phyloP scores from a whole-genome alignment of 2,797 vertebrate species.

The Chiroxiphia lanceolata region DNA sequence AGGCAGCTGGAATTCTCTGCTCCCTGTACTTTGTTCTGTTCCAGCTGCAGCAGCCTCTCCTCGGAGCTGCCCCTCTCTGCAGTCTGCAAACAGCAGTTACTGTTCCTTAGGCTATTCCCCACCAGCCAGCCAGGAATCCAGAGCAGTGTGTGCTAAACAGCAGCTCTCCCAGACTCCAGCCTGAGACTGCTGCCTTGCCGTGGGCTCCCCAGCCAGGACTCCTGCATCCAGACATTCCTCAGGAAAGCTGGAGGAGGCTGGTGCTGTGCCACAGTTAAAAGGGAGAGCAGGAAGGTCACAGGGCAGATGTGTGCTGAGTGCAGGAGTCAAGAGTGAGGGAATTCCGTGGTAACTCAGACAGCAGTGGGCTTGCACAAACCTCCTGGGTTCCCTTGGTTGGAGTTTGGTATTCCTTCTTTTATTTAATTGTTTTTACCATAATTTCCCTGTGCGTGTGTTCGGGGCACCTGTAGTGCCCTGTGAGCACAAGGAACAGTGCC shows the following conservation, averaged over 20 bases:
- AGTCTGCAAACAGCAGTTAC: neutral
- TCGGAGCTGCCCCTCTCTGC: neutral
- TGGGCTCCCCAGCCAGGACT: neutral
- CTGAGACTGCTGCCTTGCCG: neutral
- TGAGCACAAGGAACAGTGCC: neutral
- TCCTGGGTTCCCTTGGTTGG: neutral
- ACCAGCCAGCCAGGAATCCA: neutral
- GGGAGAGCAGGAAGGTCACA: neutral
- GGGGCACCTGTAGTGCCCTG: neutral
- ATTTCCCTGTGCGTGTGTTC: neutral
- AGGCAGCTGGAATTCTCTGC: neutral
- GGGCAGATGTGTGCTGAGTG: neutral
- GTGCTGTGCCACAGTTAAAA: neutral
- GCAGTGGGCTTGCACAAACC: neutral
- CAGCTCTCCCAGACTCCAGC: neutral
- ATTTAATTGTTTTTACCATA: neutral
- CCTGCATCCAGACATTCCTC: neutral
- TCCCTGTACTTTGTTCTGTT: neutral
- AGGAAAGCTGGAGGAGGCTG: neutral
- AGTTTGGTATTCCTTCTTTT: neutral
- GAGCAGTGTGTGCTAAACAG: neutral
- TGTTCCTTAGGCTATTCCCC: neutral
- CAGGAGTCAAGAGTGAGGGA: neutral
- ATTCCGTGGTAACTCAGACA: neutral
- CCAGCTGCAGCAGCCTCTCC: neutral